Evolutionary conservation across 2,113 vertebrate genomes (phyloP).

Genomic region (Coregonus clupeaformis): DNA sequence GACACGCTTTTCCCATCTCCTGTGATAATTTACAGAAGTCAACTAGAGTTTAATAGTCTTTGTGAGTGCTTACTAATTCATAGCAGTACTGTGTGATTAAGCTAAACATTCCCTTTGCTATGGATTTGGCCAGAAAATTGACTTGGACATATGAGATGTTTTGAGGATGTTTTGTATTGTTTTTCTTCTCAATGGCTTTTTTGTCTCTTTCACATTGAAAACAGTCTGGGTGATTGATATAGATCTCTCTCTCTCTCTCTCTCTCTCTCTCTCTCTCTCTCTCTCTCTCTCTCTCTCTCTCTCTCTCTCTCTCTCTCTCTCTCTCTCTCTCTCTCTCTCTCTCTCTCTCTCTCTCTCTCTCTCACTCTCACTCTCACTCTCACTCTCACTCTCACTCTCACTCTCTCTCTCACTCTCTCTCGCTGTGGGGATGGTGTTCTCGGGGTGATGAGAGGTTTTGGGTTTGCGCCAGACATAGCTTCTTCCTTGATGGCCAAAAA

Average conservation of each 20-base stretch:
- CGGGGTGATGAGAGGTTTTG: no score
- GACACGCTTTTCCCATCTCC: constrained; percentile 42
- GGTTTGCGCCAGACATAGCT: no score
- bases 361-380: background rate
- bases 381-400: background rate
- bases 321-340: background rate
- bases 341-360: background rate
- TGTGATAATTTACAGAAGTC: constrained; percentile 50
- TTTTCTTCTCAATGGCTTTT: constrained; percentile 42
- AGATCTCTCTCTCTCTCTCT: background rate
- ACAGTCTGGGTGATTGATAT: constrained; percentile 7
- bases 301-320: background rate
- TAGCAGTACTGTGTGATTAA: constrained; percentile 54
- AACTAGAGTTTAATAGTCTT: constrained; percentile 58
- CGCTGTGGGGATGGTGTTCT: no score
- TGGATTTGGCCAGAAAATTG: constrained; percentile 29
- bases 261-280: no score
- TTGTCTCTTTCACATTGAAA: constrained; percentile 48
- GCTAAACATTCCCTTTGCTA: constrained; percentile 37
- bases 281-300: no score
- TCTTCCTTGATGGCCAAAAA: no score
- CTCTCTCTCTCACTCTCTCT: background rate
- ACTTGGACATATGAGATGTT: constrained; percentile 37
- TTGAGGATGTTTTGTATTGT: constrained; percentile 49
- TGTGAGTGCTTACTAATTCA: constrained; percentile 60